A percentile compares a stretch with the other conserved stretches of the same genome.
Evolutionary conservation across 2,797 vertebrate species (phyloP).

Genomic region (Sebastes oblongus): DNA sequence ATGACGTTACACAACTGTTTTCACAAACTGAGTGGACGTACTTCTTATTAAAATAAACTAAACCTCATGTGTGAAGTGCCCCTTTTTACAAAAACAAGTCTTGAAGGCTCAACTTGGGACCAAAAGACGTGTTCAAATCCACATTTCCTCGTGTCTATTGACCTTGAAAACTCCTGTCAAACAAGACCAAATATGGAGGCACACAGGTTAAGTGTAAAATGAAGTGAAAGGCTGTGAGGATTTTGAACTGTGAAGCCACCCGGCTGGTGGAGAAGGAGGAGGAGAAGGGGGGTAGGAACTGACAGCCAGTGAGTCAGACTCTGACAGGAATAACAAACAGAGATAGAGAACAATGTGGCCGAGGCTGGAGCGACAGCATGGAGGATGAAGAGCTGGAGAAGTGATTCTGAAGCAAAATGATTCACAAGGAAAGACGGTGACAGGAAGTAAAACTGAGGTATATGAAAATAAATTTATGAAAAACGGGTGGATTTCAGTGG

Average conservation of each 20-base stretch:
- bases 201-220: neutral
- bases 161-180: neutral
- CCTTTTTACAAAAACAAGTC: neutral
- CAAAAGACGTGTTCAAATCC: neutral
- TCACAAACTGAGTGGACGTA: neutral
- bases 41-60: neutral
- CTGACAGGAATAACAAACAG: slow-evolving; percentile 16
- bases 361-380: neutral
- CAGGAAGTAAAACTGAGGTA: neutral
- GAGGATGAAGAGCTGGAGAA: neutral
- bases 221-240: neutral
- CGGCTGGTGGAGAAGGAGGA: neutral
- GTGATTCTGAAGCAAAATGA: neutral
- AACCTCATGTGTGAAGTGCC: neutral
- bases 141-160: neutral
- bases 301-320: slow-evolving; percentile 1
- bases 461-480: neutral
- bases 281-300: neutral
- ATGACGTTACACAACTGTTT: neutral
- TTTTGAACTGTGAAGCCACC: neutral
- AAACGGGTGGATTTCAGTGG: neutral
- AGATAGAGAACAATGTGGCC: neutral
- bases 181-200: neutral
- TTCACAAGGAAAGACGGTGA: neutral
- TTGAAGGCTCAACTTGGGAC: neutral